These are phyloP conservation scores for Lepus timidus DNA, from an alignment of 2,113 vertebrate species.

Conservation along the genomic window DNA sequence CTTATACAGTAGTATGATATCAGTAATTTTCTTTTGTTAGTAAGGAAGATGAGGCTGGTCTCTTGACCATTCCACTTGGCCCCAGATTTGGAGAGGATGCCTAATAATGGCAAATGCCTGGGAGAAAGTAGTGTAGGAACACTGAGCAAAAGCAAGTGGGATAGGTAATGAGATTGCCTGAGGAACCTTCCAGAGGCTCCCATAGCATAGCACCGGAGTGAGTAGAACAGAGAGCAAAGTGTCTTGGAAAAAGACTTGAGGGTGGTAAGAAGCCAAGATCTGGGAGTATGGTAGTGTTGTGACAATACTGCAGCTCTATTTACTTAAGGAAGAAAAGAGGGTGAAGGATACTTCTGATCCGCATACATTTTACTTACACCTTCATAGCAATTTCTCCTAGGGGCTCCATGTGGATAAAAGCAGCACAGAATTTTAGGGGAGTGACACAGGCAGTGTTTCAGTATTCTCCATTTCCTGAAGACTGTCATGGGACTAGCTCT, in stretches of 20 bases:
- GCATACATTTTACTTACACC: constrained; percentile 12
- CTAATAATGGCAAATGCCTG: not conserved
- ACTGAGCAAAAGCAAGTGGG: not conserved
- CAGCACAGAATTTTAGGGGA: not conserved
- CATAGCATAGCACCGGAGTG: not conserved
- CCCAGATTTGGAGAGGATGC: not conserved
- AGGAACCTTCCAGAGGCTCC: not conserved
- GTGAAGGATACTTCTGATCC: not conserved
- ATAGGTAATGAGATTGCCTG: not conserved
- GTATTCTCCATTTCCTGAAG: not conserved
- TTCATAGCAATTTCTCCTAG: not conserved
- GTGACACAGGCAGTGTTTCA: not conserved
- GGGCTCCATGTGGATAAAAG: not conserved
- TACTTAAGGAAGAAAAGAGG: not conserved
- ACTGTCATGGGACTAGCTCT: not conserved
- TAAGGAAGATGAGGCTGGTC: not conserved
- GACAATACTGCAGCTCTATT: not conserved
- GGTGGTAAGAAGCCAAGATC: not conserved
- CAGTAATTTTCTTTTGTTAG: not conserved
- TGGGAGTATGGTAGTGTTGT: not conserved
- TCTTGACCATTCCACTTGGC: not conserved
- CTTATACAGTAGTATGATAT: not conserved
- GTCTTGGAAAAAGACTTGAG: not conserved
- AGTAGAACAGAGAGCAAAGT: not conserved
- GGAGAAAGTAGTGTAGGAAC: not conserved